Base-by-base conservation (phyloP, 2,113 vertebrate species). In the Hystrix brachyura region DNA sequence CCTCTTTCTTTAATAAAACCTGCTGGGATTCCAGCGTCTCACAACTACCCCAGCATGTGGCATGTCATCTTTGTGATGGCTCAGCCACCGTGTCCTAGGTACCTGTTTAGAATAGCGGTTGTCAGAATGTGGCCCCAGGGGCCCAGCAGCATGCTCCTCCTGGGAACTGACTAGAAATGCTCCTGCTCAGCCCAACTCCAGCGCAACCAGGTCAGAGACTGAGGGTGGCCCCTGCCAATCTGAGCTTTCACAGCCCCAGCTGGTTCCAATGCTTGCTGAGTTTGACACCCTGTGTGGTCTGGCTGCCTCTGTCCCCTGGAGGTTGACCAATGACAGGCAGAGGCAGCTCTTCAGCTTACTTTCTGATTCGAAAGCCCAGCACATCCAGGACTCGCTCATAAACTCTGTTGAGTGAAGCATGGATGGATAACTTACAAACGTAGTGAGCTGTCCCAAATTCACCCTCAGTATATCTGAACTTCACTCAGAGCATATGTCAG, bases 181-280 rank as follows among this genome's bases (percentile, higher is more conserved):
- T 57, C 0, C 0, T 5, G 62, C 25, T 4, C 0, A 0, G n/a
- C 18, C 21, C 12, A 0, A 14, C 13, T 38, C 67, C 57, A 34
- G 80, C 59, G 48, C 21, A 19, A 3, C 65, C 19, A 27, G 46
- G 2, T 19, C 15, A 46, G 91, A 80, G 11, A 51, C 72, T 46
- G 11, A 15, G 10, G 21, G 14, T 9, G 21, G 10, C 17, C 34
- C 43, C 23, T 17, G 23, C 18, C 4, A 1, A 18, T 7, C 51
- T 15, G 13, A 6, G 3, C 25, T 21, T 48, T 69, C 34, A n/a
- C 23, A 53, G 9, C 27, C 51, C 32, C 21, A 2, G 2, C 9
- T 48, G 69, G 57, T 43, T n/a, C 23, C 0, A 0, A 7, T 2
- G 1, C 6, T 5, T 0, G 0, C 21, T 43, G 48, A 12, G 17